A percentile compares a stretch with the other conserved stretches of the same genome.
Conservation (phyloP, 2,797 vertebrate species). For the Pangasius macronema region DNA sequence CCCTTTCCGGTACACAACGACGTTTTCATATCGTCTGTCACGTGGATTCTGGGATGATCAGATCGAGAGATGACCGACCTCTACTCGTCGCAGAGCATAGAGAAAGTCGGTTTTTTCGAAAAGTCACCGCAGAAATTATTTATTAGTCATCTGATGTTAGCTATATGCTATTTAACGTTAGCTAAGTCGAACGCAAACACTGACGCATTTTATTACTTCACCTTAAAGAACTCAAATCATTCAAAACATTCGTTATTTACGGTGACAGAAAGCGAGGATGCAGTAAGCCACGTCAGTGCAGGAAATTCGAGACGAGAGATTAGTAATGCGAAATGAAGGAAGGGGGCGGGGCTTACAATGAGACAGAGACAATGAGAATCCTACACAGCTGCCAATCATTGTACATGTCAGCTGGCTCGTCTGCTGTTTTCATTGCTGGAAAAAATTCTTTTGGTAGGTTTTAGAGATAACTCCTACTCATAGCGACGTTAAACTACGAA, state of each 20-base stretch:
- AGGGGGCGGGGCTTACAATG: neutral
- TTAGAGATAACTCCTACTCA: neutral
- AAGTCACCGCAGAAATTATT: too few species aligned
- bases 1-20: neutral
- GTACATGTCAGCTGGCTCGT: neutral
- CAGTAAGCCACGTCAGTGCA: too few species aligned
- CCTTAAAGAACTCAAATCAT: neutral
- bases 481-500: neutral
- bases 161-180: neutral
- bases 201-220: neutral
- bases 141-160: too few species aligned
- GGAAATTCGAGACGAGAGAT: neutral
- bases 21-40: neutral
- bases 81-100: too few species aligned
- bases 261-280: neutral
- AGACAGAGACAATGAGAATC: too few species aligned
- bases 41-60: neutral
- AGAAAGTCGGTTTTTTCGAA: too few species aligned
- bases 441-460: neutral
- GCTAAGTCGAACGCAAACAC: neutral
- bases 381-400: neutral
- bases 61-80: too few species aligned
- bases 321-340: neutral
- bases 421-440: neutral
- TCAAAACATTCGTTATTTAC: neutral